These are phyloP conservation scores for Mimachlamys varia DNA, from an alignment of 2,888 invertebrate species.

Conservation along the genomic window DNA sequence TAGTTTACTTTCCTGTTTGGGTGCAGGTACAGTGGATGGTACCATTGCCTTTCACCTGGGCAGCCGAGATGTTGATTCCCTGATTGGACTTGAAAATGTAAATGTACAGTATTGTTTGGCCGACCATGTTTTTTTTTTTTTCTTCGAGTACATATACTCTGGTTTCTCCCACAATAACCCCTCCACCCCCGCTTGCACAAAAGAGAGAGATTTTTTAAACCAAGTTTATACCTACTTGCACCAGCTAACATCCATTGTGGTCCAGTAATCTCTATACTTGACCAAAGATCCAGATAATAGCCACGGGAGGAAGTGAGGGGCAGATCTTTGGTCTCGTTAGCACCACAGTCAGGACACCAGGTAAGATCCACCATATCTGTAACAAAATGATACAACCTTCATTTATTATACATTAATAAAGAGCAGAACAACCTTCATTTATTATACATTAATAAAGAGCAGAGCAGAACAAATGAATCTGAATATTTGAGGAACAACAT, in stretches of 20 bases:
- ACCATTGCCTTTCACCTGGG: too few species aligned
- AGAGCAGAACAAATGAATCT: too few species aligned
- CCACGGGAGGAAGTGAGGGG: slow-evolving; percentile 63
- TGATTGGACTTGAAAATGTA: too few species aligned
- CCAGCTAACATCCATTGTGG: slow-evolving; percentile 49
- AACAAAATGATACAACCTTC: not conserved
- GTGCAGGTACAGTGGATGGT: too few species aligned
- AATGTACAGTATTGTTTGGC: slow-evolving; percentile 19
- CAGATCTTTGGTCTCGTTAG: slow-evolving; percentile 52
- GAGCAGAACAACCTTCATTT: too few species aligned
- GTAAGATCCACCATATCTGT: slow-evolving; percentile 45
- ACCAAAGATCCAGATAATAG: slow-evolving; percentile 66
- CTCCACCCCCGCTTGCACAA: too few species aligned
- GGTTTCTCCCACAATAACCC: too few species aligned
- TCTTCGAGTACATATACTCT: too few species aligned
- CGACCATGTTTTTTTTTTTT: too few species aligned
- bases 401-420: not conserved
- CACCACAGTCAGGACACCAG: slow-evolving; percentile 57
- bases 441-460: not conserved
- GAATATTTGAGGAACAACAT: too few species aligned
- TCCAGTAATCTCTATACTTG: slow-evolving; percentile 57
- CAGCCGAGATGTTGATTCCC: too few species aligned
- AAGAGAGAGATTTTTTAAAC: not conserved
- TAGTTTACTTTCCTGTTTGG: too few species aligned
- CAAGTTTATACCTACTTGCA: not conserved